Evolutionary conservation across 2,113 vertebrate genomes (phyloP).

Genomic region (Panthera tigris): DNA sequence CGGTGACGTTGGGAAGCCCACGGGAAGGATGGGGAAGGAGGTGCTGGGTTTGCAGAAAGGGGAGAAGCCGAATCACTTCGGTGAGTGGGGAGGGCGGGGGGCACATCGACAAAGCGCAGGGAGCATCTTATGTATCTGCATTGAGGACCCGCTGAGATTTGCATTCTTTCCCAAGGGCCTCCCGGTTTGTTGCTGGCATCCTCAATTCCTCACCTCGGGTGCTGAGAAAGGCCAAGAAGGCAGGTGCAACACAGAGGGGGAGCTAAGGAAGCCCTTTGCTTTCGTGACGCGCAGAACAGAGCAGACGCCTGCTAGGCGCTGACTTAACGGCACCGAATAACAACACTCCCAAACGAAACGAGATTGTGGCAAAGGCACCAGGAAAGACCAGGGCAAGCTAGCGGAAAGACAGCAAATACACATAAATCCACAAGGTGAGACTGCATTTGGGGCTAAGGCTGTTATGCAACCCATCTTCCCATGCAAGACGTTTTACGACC

Average conservation of each 20-base stretch:
- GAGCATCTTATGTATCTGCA: background rate
- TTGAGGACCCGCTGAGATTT: background rate
- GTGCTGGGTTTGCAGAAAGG: background rate
- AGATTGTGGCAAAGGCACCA: background rate
- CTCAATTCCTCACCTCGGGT: background rate
- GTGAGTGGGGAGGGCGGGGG: background rate
- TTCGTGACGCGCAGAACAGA: accelerated
- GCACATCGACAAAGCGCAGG: background rate
- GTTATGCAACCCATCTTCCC: background rate
- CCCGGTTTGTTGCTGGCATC: background rate
- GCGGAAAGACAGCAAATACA: background rate
- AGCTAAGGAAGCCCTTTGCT: background rate
- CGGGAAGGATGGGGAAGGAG: background rate
- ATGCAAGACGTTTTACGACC: accelerated
- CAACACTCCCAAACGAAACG: background rate
- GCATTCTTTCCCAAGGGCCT: background rate
- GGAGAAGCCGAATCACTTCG: background rate
- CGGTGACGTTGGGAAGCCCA: background rate
- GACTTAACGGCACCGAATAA: too few species aligned
- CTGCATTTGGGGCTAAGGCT: background rate
- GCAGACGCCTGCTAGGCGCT: background rate
- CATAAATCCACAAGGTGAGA: background rate
- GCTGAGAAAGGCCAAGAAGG: background rate
- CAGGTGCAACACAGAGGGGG: too few species aligned
- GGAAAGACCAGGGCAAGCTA: background rate